Base-by-base conservation (phyloP, 2,888 invertebrate species). In the Chorisops tibialis region DNA sequence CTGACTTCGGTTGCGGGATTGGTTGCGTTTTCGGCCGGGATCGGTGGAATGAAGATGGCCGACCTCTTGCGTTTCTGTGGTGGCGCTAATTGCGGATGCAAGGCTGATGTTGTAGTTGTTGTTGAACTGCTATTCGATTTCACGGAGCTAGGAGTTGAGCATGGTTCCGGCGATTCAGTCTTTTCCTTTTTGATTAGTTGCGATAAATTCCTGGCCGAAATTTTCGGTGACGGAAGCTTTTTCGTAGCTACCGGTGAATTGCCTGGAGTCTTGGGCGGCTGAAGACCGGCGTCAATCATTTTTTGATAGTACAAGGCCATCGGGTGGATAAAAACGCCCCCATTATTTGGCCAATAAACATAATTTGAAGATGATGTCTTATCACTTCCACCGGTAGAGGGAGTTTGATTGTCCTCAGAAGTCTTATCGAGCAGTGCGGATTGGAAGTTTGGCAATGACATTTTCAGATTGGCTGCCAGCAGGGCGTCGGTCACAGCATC, bases 1-100 rank as follows among this genome's bases (percentile, higher is more conserved):
- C 90, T 90, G 43, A 91, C 93, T 76, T 91, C 91, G 0, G 90
- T 88, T 0, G 90, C 87, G 0, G 91, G 90, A 69, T 88, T 89
- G 3, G 86, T 83, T 5, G 86, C 83, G 69, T 85, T 88, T 70
- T 88, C 89, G 3, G 87, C 80, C 0, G 89, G 89, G 75, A 91
- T 86, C 0, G 91, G 91, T 0, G 91, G 91, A 67, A 91, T 91
- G 71, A 91, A 91, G 67, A 91, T 90, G 0, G 91, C 91, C 0
- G 91, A 89, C 1, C 92, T 83, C 71, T 92, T 90, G 54, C 89
- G 79, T 72, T 90, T 89, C 1, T 85, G 85, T 0, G 84, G 82
- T 1, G 79, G 74, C 3, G 66, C 67, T 11, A 65, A 19, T n/a
- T 56, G 61, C 5, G 54, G 48, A 48, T 62, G 30, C 16, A 79